These are phyloP conservation scores for Platyura marginata DNA, from an alignment of 1,140 invertebrate genomes.

Conservation along the genomic window DNA sequence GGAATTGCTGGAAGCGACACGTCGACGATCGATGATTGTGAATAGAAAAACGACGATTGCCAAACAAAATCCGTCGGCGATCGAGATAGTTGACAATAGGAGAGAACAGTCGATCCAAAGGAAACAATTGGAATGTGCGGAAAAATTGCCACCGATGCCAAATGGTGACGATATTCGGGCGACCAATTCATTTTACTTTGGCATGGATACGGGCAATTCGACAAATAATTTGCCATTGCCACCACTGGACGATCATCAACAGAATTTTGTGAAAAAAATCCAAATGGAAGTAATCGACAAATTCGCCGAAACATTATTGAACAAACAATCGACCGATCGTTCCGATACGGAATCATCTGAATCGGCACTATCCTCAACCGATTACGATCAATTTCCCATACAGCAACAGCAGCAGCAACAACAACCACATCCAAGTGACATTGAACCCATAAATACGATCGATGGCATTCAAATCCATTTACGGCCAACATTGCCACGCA, in stretches of 20 bases:
- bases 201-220: constrained; percentile 40
- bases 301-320: background rate
- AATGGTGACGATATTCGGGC: too few species aligned
- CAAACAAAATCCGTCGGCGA: too few species aligned
- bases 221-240: constrained; percentile 19
- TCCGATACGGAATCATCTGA: constrained; percentile 26
- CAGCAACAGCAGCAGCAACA: background rate
- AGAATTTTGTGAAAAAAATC: background rate
- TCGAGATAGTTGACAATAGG: too few species aligned
- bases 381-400: constrained; percentile 11
- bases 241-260: background rate
- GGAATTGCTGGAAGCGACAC: constrained; percentile 43
- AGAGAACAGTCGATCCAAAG: too few species aligned
- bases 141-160: too few species aligned
- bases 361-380: constrained; percentile 30
- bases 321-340: background rate
- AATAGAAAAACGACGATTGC: too few species aligned
- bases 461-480: constrained; percentile 48
- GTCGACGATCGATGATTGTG: constrained; percentile 33
- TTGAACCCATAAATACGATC: constrained; percentile 14
- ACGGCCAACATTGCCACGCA: constrained; percentile 56
- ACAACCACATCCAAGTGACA: background rate
- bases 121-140: too few species aligned
- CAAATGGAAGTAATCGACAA: constrained; percentile 1
- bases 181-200: constrained; percentile 61